Conservation (phyloP, 2,797 vertebrate genomes). For the Enteromius anoplus region DNA sequence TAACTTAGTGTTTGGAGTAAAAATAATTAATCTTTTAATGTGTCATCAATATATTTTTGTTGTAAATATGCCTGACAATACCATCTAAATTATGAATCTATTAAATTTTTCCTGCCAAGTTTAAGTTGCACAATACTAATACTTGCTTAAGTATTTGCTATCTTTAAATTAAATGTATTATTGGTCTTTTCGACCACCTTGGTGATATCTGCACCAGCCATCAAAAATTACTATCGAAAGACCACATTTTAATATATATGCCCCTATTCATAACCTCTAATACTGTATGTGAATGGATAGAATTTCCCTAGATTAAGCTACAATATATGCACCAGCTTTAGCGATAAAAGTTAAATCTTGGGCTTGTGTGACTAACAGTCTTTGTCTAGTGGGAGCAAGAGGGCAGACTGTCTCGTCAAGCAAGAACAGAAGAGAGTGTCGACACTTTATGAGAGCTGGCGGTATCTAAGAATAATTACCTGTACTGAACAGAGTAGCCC, state of each 20-base stretch:
- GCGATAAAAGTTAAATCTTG: not conserved
- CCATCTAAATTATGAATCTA: not conserved
- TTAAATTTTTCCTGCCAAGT: not conserved
- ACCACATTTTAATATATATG: not conserved
- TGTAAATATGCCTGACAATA: too few species aligned
- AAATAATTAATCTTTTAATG: too few species aligned
- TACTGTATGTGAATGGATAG: not conserved
- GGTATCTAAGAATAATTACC: conserved; percentile 14
- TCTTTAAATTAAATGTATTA: not conserved
- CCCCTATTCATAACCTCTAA: not conserved
- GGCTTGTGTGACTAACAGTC: not conserved
- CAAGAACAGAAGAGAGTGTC: conserved; percentile 1
- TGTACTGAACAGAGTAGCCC: conserved; percentile 10
- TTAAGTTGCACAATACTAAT: not conserved
- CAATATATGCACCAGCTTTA: not conserved
- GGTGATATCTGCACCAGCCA: not conserved
- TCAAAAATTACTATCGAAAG: not conserved
- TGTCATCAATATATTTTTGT: too few species aligned
- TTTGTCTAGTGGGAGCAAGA: not conserved
- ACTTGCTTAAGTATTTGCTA: not conserved
- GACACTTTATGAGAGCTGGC: not conserved
- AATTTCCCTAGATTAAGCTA: not conserved
- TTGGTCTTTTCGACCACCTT: not conserved
- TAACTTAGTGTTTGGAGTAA: too few species aligned
- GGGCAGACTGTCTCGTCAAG: not conserved